Conservation (phyloP, 1,140 invertebrate genomes). For the Hylaeus volcanicus region DNA sequence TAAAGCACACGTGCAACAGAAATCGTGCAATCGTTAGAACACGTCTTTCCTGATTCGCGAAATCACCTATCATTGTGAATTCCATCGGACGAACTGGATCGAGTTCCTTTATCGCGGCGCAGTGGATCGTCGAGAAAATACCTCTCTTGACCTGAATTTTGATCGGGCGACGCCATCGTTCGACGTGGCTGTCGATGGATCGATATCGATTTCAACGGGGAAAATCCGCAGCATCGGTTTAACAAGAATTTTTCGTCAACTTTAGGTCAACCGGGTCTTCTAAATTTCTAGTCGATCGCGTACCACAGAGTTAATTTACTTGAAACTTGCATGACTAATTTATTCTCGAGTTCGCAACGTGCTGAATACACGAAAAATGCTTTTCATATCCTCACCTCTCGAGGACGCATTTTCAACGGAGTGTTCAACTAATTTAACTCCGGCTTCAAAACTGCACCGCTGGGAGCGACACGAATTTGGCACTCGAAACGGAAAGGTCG, state of each 20-base stretch:
- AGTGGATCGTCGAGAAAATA: neutral
- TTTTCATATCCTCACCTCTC: neutral
- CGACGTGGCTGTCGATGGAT: too few relatives aligned
- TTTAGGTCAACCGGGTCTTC: neutral
- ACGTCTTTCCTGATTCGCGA: neutral
- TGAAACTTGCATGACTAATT: neutral
- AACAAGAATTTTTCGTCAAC: neutral
- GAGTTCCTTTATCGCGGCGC: neutral
- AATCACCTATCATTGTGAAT: neutral
- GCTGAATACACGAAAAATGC: constrained; percentile 2
- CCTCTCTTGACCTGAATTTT: neutral
- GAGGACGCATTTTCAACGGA: constrained; percentile 7
- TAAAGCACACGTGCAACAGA: neutral
- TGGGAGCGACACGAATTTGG: neutral
- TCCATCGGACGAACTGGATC: neutral
- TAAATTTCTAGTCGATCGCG: too few relatives aligned
- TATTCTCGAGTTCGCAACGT: neutral
- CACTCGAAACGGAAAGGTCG: neutral
- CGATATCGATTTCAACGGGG: too few relatives aligned
- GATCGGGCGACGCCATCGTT: neutral
- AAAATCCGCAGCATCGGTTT: too few relatives aligned
- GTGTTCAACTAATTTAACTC: constrained; percentile 22
- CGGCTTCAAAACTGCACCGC: constrained; percentile 3
- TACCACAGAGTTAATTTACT: too few relatives aligned
- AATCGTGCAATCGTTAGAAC: neutral